A percentile compares a stretch with the other conserved stretches of the same genome.
Conservation (phyloP, 2,888 invertebrate genomes). For the Hydraecia micacea region DNA sequence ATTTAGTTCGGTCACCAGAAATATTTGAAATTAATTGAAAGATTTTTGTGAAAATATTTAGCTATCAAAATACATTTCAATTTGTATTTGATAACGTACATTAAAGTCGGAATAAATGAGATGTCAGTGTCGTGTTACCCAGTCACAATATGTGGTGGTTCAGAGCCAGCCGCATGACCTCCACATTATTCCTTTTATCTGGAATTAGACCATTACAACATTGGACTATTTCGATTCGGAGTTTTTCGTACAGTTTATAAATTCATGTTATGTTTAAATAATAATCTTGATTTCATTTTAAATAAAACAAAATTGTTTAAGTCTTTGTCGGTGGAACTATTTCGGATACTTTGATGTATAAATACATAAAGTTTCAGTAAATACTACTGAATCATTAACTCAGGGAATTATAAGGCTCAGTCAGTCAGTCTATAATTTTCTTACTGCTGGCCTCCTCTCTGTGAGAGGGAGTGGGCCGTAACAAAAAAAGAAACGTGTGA, state of each 20-base stretch:
- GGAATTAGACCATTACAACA: slow-evolving; percentile 86
- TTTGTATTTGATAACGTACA: slow-evolving; percentile 63
- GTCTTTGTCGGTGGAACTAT: slow-evolving; percentile 66
- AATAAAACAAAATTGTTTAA: slow-evolving; percentile 76
- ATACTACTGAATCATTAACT: slow-evolving; percentile 31
- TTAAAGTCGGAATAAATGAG: slow-evolving; percentile 69
- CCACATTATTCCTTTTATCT: slow-evolving; percentile 83
- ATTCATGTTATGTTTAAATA: slow-evolving; percentile 76
- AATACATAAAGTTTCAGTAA: slow-evolving; percentile 39
- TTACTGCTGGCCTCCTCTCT: background rate
- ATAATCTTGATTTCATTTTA: slow-evolving; percentile 76
- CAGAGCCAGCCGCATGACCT: slow-evolving; percentile 77
- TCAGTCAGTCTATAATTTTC: background rate
- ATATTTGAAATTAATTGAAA: slow-evolving; percentile 38
- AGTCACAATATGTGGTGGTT: slow-evolving; percentile 68
- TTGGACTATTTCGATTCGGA: slow-evolving; percentile 77
- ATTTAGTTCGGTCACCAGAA: slow-evolving; percentile 17
- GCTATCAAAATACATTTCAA: slow-evolving; percentile 58
- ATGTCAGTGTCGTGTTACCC: slow-evolving; percentile 72
- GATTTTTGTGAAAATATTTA: slow-evolving; percentile 41
- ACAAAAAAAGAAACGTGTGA: background rate
- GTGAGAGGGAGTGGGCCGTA: background rate
- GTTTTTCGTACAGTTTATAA: slow-evolving; percentile 82
- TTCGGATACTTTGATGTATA: slow-evolving; percentile 63
- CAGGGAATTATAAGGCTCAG: background rate